Base-by-base conservation (phyloP, 2,797 vertebrate genomes). In the Sebastes minor region DNA sequence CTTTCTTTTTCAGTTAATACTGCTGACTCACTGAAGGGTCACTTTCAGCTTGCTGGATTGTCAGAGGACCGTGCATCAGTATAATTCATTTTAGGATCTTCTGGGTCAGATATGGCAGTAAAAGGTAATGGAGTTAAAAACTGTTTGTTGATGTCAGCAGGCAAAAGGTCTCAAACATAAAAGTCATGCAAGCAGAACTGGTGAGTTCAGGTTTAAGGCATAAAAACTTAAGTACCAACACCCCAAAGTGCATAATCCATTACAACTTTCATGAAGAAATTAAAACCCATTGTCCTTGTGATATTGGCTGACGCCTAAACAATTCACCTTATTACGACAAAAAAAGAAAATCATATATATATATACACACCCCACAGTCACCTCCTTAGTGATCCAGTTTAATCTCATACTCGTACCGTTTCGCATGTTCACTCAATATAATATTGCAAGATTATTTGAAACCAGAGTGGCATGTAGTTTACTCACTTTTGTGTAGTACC, bases 1-100 rank as follows among this genome's bases (percentile, higher is more conserved):
- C 28, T 59, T 77, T 55, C 9, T 20, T 74, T 62, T 76, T 28
- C n/a, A n/a, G 6, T 64, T 69, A 55, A 25, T 23, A 28, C 13
- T 5, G 38, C 63, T 76, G 33, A 71, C 14, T 67, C 12, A 49
- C 42, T 49, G 16, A 71, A 25, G 22, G n/a, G 49, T 68, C 33
- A 67, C 18, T 62, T 64, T 25, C 27, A 74, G 14, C 35, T 23
- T 2, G 13, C 30, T 0, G 0, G 25, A 23, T 22, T 42, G 33
- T 84, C 75, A 81, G 74, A 71, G 67, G 59, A 83, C 33, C 10
- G 14, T 59, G 79, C 6, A 53, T 74, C 73, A 57, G 61, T 32
- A 23, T 7, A 35, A 53, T 18, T 55, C n/a, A 64, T 74, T 73
- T 63, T 3, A 30, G 68, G 32, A 62, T 18, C 53, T 74, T 80